Conservation (phyloP, 1,140 invertebrate species). For the Aleiodes sp. region DNA sequence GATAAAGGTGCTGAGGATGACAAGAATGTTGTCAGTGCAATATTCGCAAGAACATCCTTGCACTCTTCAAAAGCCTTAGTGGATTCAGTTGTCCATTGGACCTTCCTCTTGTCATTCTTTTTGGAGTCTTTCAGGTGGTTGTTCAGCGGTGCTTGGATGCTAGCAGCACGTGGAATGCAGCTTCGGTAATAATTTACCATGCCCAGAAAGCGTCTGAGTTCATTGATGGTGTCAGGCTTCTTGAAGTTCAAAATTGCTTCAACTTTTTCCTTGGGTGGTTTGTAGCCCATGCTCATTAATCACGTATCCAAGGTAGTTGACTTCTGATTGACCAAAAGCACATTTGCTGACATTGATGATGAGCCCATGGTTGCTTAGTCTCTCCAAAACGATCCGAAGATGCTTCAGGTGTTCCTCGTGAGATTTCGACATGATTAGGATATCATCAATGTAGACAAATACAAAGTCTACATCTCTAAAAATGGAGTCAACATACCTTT, state of each 20-base stretch:
- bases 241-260: constrained; percentile 38
- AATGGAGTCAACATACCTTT: not conserved
- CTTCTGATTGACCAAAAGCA: not conserved
- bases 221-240: constrained; percentile 38
- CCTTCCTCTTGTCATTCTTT: constrained; percentile 39
- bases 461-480: not conserved
- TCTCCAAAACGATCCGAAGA: not conserved
- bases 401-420: not conserved
- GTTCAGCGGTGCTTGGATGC: constrained; percentile 38
- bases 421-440: no score
- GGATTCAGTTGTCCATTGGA: constrained; percentile 19
- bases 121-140: constrained; percentile 34
- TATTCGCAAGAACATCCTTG: constrained; percentile 30
- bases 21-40: constrained; percentile 15
- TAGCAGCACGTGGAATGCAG: constrained; percentile 41
- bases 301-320: not conserved
- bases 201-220: constrained; percentile 49
- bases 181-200: constrained; percentile 52
- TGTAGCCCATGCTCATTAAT: not conserved
- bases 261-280: constrained; percentile 36
- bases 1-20: not conserved
- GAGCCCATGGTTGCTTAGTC: not conserved
- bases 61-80: constrained; percentile 27
- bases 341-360: not conserved
- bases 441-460: not conserved